These are phyloP conservation scores for Montifringilla adamsi DNA, from an alignment of 2,113 vertebrate species.

Conservation along the genomic window DNA sequence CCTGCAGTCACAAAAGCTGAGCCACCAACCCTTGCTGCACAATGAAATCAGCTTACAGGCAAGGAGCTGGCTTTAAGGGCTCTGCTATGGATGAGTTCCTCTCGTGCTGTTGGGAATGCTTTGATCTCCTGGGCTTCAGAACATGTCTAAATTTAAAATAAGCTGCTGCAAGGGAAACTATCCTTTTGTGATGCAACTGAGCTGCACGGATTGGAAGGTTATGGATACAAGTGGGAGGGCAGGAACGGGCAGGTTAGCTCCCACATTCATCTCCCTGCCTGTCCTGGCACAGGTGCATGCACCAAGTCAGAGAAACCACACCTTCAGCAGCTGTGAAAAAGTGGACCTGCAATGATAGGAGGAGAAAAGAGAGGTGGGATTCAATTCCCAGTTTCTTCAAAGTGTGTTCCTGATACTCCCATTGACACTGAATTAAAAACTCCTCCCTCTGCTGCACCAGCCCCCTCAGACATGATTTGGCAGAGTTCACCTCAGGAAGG, in stretches of 20 bases:
- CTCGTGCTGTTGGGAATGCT: not conserved
- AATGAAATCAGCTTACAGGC: not conserved
- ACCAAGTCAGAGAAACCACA: not conserved
- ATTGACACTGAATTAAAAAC: not conserved
- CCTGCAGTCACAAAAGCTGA: not conserved
- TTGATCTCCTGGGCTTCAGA: not conserved
- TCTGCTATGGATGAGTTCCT: not conserved
- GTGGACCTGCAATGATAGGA: not conserved
- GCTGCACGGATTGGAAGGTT: not conserved
- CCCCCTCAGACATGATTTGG: not conserved
- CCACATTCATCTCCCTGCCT: not conserved
- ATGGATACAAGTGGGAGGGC: not conserved
- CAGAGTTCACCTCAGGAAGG: not conserved
- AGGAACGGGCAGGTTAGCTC: not conserved
- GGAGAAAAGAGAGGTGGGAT: not conserved
- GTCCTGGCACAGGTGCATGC: not conserved
- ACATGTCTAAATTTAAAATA: not conserved
- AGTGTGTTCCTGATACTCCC: not conserved
- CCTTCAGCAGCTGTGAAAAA: not conserved
- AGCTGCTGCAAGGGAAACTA: not conserved
- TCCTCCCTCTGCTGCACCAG: not conserved
- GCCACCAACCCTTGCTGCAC: fast-evolving
- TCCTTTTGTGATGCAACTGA: not conserved
- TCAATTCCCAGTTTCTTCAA: not conserved
- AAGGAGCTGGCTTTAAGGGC: not conserved